Percentiles rank a stretch among this genome's conserved stretches.
Conservation (phyloP, 1,140 invertebrate species). For the Calosoma granatense region DNA sequence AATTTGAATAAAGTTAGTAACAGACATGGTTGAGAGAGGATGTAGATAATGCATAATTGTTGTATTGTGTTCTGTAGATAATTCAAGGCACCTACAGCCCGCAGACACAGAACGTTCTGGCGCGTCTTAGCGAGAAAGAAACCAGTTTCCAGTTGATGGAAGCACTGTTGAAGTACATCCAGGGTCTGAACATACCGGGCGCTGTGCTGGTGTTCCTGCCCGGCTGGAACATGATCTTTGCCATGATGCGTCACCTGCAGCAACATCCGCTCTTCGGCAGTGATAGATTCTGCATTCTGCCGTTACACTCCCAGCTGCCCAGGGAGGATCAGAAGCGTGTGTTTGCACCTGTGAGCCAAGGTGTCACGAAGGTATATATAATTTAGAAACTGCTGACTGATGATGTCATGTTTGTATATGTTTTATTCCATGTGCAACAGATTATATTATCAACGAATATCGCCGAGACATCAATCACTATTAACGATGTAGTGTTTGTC, state of each 20-base stretch:
- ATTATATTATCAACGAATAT: constrained; percentile 87
- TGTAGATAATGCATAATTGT: background rate
- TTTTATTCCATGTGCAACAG: no score
- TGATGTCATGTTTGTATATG: background rate
- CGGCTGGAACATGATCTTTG: constrained; percentile 92
- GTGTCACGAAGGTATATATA: constrained; percentile 56
- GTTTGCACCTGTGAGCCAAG: constrained; percentile 63
- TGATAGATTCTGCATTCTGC: constrained; percentile 58
- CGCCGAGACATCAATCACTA: constrained; percentile 91
- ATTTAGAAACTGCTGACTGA: constrained; percentile 8
- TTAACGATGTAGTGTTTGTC: constrained; percentile 93
- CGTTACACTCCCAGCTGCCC: constrained; percentile 83
- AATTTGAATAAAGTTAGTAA: constrained; percentile 59
- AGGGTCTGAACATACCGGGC: constrained; percentile 57
- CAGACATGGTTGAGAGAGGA: background rate
- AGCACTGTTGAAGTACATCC: constrained; percentile 67
- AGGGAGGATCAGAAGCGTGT: constrained; percentile 83
- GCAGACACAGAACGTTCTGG: constrained; percentile 60
- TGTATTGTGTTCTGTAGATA: constrained; percentile 18
- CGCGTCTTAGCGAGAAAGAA: constrained; percentile 75
- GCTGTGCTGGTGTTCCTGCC: constrained; percentile 88
- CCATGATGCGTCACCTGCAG: constrained; percentile 75
- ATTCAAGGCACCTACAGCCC: constrained; percentile 41
- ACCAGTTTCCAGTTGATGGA: constrained; percentile 88
- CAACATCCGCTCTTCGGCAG: constrained; percentile 64